These are phyloP conservation scores for Hyalella azteca DNA, from an alignment of 2,888 invertebrate species.

Conservation along the genomic window DNA sequence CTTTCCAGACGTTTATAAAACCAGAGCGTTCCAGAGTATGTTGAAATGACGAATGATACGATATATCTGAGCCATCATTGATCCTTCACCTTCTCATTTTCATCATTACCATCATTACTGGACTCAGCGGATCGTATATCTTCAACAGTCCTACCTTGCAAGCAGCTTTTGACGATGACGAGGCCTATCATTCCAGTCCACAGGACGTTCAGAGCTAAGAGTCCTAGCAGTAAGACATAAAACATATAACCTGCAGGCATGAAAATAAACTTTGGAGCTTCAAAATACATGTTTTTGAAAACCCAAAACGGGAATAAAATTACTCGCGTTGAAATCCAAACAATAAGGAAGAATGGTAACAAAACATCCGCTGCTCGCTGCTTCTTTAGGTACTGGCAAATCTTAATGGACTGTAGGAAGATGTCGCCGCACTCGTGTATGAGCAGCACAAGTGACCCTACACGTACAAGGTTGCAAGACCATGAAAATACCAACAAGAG, in stretches of 20 bases:
- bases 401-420: conserved; percentile 89
- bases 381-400: conserved; percentile 89
- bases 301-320: conserved; percentile 89
- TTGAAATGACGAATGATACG: no score
- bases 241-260: conserved; percentile 55
- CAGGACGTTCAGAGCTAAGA: conserved; percentile 44
- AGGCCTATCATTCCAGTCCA: conserved; percentile 47
- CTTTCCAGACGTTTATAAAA: no score
- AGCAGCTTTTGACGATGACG: conserved; percentile 38
- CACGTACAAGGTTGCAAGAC: conserved; percentile 89
- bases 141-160: conserved; percentile 32
- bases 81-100: conserved; percentile 2
- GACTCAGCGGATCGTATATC: conserved; percentile 45
- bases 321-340: conserved; percentile 91
- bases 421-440: conserved; percentile 90
- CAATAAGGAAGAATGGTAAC: conserved; percentile 84
- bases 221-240: conserved; percentile 40
- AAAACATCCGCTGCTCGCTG: conserved; percentile 85
- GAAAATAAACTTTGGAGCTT: conserved; percentile 71
- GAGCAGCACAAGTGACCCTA: conserved; percentile 87
- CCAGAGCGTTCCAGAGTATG: no score
- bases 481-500: conserved; percentile 89
- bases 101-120: no score
- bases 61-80: no score
- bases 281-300: conserved; percentile 75